Conservation (phyloP, 2,888 invertebrate species). For the Apamea sordens region DNA sequence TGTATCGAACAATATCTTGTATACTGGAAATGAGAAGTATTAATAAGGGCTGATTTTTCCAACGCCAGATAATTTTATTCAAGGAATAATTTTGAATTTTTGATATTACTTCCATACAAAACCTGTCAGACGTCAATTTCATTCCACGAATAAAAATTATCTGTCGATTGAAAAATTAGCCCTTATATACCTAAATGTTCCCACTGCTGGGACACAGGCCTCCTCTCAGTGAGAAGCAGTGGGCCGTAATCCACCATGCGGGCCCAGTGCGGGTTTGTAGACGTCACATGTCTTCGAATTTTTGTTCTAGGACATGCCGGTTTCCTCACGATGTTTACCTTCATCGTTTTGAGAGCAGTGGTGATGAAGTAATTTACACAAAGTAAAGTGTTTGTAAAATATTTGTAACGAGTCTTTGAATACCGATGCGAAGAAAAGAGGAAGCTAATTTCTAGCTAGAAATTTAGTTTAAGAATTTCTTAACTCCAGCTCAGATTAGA, state of each 20-base stretch:
- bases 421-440: not conserved
- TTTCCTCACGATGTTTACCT: not conserved
- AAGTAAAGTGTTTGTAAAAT: not conserved
- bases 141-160: too few species aligned
- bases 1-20: too few species aligned
- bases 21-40: too few species aligned
- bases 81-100: too few species aligned
- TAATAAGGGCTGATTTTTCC: too few species aligned
- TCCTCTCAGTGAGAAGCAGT: not conserved
- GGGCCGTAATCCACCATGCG: not conserved
- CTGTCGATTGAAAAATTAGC: too few species aligned
- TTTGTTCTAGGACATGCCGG: not conserved
- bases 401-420: not conserved
- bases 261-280: not conserved
- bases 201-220: not conserved
- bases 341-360: not conserved
- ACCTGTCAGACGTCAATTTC: too few species aligned
- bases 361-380: not conserved
- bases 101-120: too few species aligned
- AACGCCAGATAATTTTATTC: too few species aligned
- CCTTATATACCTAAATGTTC: not conserved
- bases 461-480: not conserved
- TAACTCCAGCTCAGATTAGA: constrained; percentile 18
- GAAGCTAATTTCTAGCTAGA: not conserved
- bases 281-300: not conserved